Evolutionary conservation across 2,797 vertebrate species (phyloP).

Genomic region (Anabacerthia variegaticeps): DNA sequence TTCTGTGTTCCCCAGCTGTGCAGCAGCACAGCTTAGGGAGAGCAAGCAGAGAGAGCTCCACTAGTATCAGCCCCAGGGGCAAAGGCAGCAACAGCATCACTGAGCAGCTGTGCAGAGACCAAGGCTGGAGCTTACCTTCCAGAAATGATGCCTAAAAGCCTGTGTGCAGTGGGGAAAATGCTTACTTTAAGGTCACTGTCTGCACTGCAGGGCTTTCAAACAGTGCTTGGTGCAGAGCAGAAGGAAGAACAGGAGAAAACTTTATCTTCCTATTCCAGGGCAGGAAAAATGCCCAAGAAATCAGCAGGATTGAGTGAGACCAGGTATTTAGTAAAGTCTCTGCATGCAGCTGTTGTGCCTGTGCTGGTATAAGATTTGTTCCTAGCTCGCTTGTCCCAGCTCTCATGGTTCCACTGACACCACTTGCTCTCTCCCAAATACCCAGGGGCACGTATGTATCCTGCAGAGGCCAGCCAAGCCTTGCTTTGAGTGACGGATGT

Average conservation of each 20-base stretch:
- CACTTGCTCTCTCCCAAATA: background rate
- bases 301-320: background rate
- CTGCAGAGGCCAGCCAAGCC: background rate
- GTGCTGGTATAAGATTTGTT: background rate
- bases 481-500: background rate
- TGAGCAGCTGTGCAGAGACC: background rate
- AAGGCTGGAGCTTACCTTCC: background rate
- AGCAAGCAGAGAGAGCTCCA: background rate
- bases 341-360: background rate
- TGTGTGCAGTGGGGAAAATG: background rate
- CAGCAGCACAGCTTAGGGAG: background rate
- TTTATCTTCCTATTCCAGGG: background rate
- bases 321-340: background rate
- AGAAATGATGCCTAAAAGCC: background rate
- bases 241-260: background rate
- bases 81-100: background rate
- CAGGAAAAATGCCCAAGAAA: background rate
- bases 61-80: background rate
- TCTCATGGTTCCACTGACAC: background rate
- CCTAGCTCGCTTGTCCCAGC: background rate
- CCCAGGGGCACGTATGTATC: background rate
- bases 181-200: background rate
- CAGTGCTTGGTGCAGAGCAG: background rate
- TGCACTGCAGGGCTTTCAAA: background rate
- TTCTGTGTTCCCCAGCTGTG: background rate